Base-by-base conservation (phyloP, 2,888 invertebrate species). In the Leptothorax acervorum region DNA sequence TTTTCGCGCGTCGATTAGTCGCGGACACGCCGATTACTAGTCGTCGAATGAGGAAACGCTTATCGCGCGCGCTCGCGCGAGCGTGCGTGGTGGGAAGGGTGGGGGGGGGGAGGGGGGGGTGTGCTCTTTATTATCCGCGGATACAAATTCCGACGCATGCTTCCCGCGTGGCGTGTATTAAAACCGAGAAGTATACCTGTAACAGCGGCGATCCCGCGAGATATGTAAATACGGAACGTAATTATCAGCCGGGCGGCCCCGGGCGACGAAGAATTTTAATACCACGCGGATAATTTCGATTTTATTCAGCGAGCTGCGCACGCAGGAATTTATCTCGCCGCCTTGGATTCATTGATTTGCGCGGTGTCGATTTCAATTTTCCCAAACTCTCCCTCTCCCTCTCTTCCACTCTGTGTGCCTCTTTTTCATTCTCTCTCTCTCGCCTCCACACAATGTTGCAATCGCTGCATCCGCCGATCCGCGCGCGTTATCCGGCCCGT, bases 161-260 rank as follows among this genome's bases (percentile, higher is more conserved):
- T 81, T 76, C 28, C 63, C 51, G 48, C 18, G 18, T 12, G 8
- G 60, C 73, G 73, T 28, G 60, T 73, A 81, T 81, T 81, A 81
- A 81, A 81, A 73, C 39, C 18, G 23, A 73, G 48, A 73, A 81
- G 60, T 62, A 81, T 62, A 81, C 79, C 73, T 35, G 48, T 81
- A 81, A 71, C 73, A 48, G 18, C 60, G 48, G 73, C 35, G 79
- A 81, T 81, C 79, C 57, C 79, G 79, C 73, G 79, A 51, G 79
- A 81, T 81, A 81, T 81, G 79, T 81, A 81, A 81, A 81, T 81
- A 81, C 79, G 60, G 39, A 60, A 73, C 35, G 73, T 73, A 81
- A 81, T 81, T 81, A 81, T 81, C 73, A 81, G 51, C 79, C 60
- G 73, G 79, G 73, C 73, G 28, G 79, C 79, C 73, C 8, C 79